Base-by-base conservation (phyloP, 2,113 vertebrate species). In the Physeter macrocephalus region DNA sequence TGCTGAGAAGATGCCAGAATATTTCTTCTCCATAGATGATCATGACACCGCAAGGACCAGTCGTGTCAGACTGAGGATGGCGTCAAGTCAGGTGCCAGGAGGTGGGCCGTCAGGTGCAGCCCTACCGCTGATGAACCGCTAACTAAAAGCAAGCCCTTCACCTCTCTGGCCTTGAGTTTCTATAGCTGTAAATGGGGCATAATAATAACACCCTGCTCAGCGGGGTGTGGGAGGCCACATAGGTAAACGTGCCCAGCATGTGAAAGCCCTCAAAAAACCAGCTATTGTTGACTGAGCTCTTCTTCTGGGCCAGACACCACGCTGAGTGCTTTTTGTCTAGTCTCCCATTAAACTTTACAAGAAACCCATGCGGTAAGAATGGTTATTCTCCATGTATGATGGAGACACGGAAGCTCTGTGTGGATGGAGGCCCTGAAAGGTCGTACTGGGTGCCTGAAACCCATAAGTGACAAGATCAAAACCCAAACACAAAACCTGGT, bases 301-400 rank as follows among this genome's bases (percentile, higher is more conserved):
- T 59, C 43, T 17, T 52, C 29, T 23, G 23, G 1, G 3, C 8
- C 52, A 62, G 7, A 75, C 9, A 13, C 43, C 15, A 2, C 2
- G 43, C 20, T 23, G 5, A 46, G 27, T 1, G 15, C 4, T 54
- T 54, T 14, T 18, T 41, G 34, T 66, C 43, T 27, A 1, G 25
- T 43, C 18, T 52, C 39, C 34, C 17, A 2, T 36, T 14, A 15
- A 71, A 18, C 72, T 29, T 36, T 36, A 39, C 1, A 31, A 43
- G 72, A 81, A 89, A 46, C 6, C 39, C 8, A 13, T 13, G 15
- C 0, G 0, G 1, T 59, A 10, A 52, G 7, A 57, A 67, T 4
- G 4, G 6, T 14, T 86, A 2, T 12, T 66, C 74, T 88, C 11
- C n/a, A 1, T 23, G 69, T 86, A 14, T 0, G 0, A 36, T 8